Evolutionary conservation across 1,140 invertebrate species (phyloP).

Genomic region (Onthophagus taurus): DNA sequence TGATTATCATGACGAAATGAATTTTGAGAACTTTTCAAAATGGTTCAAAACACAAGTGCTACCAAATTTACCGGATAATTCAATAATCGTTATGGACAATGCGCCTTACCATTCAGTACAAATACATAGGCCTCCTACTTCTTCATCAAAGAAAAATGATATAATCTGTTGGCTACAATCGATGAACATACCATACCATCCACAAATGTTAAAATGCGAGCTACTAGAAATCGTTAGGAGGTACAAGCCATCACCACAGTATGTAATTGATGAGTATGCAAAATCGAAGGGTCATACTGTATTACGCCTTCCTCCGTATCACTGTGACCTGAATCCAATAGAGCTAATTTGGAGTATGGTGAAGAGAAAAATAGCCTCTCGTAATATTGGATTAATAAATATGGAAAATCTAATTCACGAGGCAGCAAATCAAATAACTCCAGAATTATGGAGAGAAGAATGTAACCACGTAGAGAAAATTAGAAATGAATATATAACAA

Average conservation of each 20-base stretch:
- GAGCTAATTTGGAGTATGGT: not conserved
- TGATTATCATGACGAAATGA: slow-evolving; percentile 31
- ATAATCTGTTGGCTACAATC: slow-evolving; percentile 25
- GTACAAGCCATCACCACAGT: too few species aligned
- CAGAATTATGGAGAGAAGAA: too few species aligned
- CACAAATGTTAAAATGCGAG: slow-evolving; percentile 10
- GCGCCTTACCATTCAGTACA: slow-evolving; percentile 33
- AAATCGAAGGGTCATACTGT: slow-evolving; percentile 8
- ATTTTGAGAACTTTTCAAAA: slow-evolving; percentile 17
- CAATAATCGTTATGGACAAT: slow-evolving; percentile 36
- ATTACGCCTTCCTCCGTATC: not conserved
- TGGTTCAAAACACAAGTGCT: slow-evolving; percentile 23
- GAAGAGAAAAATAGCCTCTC: too few species aligned
- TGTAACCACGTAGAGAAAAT: too few species aligned
- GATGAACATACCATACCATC: slow-evolving; percentile 16
- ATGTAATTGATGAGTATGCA: slow-evolving; percentile 2
- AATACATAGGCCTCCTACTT: slow-evolving; percentile 20
- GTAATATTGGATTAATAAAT: too few species aligned
- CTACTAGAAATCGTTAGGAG: too few species aligned
- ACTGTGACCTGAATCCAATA: slow-evolving; percentile 4
- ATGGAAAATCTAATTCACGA: too few species aligned
- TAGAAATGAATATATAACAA: too few species aligned
- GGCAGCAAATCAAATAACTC: too few species aligned
- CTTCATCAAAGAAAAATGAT: slow-evolving; percentile 24
- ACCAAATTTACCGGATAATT: slow-evolving; percentile 29